Conservation (phyloP, 2,888 invertebrate genomes). For the Drosophila nr. perissopoda region DNA sequence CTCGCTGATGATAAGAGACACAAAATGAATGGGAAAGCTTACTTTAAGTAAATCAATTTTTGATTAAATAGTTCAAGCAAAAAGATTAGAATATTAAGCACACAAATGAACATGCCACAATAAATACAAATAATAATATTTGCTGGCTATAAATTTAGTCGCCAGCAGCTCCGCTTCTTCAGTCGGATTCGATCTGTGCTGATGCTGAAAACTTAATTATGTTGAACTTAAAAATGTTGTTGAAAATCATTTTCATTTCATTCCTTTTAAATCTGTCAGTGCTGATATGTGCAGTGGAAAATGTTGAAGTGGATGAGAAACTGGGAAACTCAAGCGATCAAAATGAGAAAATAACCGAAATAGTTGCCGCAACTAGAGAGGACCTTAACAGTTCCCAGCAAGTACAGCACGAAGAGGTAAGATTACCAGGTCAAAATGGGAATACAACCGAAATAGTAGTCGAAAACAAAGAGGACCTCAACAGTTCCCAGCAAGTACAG, state of each 20-base stretch:
- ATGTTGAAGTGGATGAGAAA: not conserved
- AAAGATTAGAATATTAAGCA: not conserved
- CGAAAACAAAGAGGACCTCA: not conserved
- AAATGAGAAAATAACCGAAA: not conserved
- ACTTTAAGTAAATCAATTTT: not conserved
- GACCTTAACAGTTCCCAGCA: not conserved
- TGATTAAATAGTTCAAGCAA: not conserved
- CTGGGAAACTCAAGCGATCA: not conserved
- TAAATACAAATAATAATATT: not conserved
- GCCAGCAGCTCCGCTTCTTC: not conserved
- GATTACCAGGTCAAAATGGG: too few relatives aligned
- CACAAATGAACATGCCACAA: not conserved
- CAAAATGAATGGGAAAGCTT: not conserved
- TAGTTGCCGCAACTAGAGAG: not conserved
- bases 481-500: not conserved
- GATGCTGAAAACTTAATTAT: not conserved
- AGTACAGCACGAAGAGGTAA: not conserved
- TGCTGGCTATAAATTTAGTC: constrained; percentile 5
- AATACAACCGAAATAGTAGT: too few relatives aligned
- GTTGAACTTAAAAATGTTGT: not conserved
- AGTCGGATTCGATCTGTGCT: constrained; percentile 9
- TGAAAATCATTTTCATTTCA: not conserved
- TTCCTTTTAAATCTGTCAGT: not conserved
- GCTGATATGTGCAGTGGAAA: not conserved
- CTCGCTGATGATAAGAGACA: not conserved